Evolutionary conservation across 2,113 vertebrate genomes (phyloP), one percentile per base, ranked within the genome.

Genomic region (Nesoenas mayeri): DNA sequence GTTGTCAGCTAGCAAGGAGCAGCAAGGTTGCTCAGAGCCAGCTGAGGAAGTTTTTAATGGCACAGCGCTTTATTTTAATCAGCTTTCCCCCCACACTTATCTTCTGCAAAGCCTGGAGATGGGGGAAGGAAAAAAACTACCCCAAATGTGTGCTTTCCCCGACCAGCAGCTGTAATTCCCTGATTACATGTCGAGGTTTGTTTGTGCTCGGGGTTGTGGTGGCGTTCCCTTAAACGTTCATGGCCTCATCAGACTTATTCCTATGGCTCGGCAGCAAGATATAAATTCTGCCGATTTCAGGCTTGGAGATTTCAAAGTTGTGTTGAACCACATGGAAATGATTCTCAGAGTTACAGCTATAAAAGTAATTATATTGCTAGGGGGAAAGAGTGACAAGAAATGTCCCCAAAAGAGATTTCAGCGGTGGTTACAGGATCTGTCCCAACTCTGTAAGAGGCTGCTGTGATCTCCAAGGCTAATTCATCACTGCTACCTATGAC

Each of bases 261-360:
- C 83, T 81, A 40, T 2, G 4, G 53, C 44, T 96, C 81, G 74
- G 34, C 85, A 62, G 40, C 44, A 64, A 77, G 77, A 48, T 64
- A 69, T 86, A 93, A 93, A 94, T 92, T 71, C 62, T 81, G 70
- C 29, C 80, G 74, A 25, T 47, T 91, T 95, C 9, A 28, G 38
- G 70, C 48, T 58, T 13, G 18, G 34, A 10, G 61, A 32, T 95
- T 96, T 94, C 65, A 48, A 78, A 93, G 90, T 9, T 6, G 1
- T 71, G 48, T 58, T 40, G 85, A 58, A 78, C 74, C 85, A 91
- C 84, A 66, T 83, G 53, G 92, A 47, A 92, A 51, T 36, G 66
- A 91, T 80, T 88, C 83, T 71, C 50, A 12, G 86, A 84, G 69
- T 65, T 53, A 57, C 4, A 62, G 42, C 79, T 72, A 97, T 91